Percentiles rank a stretch among this genome's conserved stretches.
Conservation (phyloP, 37 sponge, comb jelly and placozoan genomes). For the Axinella damicornis region DNA sequence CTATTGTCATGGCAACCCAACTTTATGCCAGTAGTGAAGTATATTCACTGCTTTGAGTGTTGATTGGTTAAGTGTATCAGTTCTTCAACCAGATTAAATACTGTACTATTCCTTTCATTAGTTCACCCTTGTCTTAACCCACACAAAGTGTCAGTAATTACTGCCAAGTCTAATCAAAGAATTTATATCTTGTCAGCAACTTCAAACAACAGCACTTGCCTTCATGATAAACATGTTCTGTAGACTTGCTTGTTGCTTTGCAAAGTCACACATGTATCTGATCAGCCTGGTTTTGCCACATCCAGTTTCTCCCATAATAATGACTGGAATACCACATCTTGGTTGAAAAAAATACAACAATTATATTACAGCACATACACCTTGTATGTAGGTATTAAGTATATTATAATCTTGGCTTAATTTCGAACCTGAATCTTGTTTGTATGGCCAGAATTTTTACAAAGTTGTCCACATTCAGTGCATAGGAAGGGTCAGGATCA, state of each 20-base stretch:
- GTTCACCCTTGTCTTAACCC: too few relatives aligned
- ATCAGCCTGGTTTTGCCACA: conserved; percentile 83
- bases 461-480: conserved; percentile 70
- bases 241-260: not conserved
- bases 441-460: conserved; percentile 82
- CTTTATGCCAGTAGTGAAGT: too few relatives aligned
- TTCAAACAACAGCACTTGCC: too few relatives aligned
- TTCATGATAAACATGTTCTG: conserved; percentile 46
- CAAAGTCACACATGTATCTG: conserved; percentile 36
- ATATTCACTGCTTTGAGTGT: too few relatives aligned
- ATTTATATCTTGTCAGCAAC: too few relatives aligned
- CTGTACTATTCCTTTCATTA: too few relatives aligned
- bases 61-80: too few relatives aligned
- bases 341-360: not conserved
- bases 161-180: too few relatives aligned
- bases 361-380: not conserved
- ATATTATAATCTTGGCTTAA: not conserved
- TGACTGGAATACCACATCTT: conserved; percentile 89
- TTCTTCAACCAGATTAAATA: too few relatives aligned
- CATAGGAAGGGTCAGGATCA: conserved; percentile 76
- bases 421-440: conserved; percentile 74
- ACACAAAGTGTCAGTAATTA: too few relatives aligned
- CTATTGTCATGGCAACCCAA: too few relatives aligned
- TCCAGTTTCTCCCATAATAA: conserved; percentile 96
- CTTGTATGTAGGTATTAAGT: not conserved